Percentiles rank a stretch among this genome's conserved stretches.
These are phyloP conservation scores for Pecten maximus DNA, from an alignment of 2,888 invertebrate genomes.

Conservation along the genomic window DNA sequence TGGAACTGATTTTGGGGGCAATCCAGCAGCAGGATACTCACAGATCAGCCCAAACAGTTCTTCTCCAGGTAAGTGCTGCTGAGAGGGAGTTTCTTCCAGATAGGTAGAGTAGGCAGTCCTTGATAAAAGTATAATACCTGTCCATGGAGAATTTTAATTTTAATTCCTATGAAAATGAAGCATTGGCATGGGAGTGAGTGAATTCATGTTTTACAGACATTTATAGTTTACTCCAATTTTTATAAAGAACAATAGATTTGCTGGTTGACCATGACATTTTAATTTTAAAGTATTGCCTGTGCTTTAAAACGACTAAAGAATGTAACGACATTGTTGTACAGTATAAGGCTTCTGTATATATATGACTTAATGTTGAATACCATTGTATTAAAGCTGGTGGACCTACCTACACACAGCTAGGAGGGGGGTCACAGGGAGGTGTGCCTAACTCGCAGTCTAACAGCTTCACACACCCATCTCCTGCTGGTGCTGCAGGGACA, in stretches of 20 bases:
- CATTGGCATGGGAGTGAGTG: too few relatives aligned
- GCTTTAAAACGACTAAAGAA: too few relatives aligned
- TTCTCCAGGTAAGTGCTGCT: conserved; percentile 69
- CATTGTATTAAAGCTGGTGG: conserved; percentile 85
- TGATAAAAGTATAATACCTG: conserved; percentile 34
- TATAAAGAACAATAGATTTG: too few relatives aligned
- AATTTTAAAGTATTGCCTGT: too few relatives aligned
- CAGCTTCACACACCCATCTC: conserved; percentile 50
- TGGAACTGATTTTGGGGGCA: conserved; percentile 61
- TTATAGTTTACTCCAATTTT: too few relatives aligned
- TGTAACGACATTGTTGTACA: too few relatives aligned
- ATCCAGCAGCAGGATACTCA: conserved; percentile 83
- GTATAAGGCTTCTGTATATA: too few relatives aligned
- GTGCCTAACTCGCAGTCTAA: conserved; percentile 53
- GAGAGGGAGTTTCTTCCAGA: background rate
- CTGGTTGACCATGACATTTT: too few relatives aligned
- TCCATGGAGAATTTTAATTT: background rate
- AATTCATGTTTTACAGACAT: too few relatives aligned
- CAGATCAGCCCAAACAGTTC: conserved; percentile 87
- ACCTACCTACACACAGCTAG: conserved; percentile 91
- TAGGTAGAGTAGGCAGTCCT: too few relatives aligned
- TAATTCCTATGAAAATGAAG: too few relatives aligned
- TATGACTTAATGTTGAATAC: too few relatives aligned
- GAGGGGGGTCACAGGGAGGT: conserved; percentile 75
- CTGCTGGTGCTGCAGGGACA: conserved; percentile 40